phyloP scores from a whole-genome alignment of 2,113 vertebrate species.

The Scomber japonicus region DNA sequence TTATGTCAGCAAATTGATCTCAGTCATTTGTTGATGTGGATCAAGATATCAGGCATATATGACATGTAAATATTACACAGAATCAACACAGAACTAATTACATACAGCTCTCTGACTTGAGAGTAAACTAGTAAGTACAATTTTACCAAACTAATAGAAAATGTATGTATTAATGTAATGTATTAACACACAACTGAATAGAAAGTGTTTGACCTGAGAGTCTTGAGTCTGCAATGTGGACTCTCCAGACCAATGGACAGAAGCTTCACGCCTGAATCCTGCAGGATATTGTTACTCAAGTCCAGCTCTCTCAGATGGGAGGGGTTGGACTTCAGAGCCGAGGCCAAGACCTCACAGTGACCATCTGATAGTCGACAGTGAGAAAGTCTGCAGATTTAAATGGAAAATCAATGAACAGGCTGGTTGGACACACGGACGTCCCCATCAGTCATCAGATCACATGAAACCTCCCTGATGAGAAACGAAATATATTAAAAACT shows the following conservation, averaged over 20 bases:
- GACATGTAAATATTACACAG: too few species aligned
- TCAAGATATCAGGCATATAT: background rate
- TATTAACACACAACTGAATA: too few species aligned
- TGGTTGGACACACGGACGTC: too few species aligned
- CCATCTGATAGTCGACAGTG: background rate
- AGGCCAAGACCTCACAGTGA: slow-evolving; percentile 21
- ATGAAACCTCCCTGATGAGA: too few species aligned
- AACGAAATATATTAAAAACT: too few species aligned
- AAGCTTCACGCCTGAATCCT: slow-evolving; percentile 16
- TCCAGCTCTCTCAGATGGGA: slow-evolving; percentile 15
- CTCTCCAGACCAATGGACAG: slow-evolving; percentile 11
- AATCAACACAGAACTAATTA: background rate
- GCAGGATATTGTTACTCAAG: slow-evolving; percentile 3
- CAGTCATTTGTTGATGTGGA: background rate
- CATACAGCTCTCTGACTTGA: background rate
- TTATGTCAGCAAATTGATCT: too few species aligned
- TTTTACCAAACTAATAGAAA: too few species aligned
- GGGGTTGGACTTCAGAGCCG: slow-evolving; percentile 14
- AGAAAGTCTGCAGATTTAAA: background rate
- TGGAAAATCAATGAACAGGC: too few species aligned
- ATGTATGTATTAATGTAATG: too few species aligned
- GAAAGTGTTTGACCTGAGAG: background rate
- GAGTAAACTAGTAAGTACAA: too few species aligned
- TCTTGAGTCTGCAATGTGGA: slow-evolving; percentile 10
- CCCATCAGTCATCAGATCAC: too few species aligned